Base-by-base conservation (phyloP, 2,888 invertebrate species). In the Eupithecia abbreviata region DNA sequence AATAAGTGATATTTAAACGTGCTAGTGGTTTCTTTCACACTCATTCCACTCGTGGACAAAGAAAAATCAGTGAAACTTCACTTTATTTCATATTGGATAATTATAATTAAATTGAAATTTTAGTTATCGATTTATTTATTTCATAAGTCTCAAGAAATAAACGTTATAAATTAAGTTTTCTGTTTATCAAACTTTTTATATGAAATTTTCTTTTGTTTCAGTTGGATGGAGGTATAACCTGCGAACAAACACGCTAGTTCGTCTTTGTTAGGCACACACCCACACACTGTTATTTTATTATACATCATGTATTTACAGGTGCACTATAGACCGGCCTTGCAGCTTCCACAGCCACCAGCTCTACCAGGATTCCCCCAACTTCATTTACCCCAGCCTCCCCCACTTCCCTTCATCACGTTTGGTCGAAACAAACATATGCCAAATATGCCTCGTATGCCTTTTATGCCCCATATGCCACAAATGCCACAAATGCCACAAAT, bases 201-300 rank as follows among this genome's bases (percentile, higher is more conserved):
- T 30, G 62, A 62, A 4, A 12, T 62, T 42, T 66, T 42, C 18
- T 66, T 79, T 84, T 80, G 77, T 90, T 90, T 30, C 90, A 90
- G 90, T 77, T 85, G 66, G 66, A 42, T 66, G 66, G 15, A 66
- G 66, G 66, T 66, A 66, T 45, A 68, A 18, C 18, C 45, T 86
- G 51, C 30, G 30, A 69, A 30, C 51, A 41, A 47, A 76, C 13
- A 67, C 78, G 73, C 81, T 85, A 85, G 86, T 88, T 89, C 87
- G 88, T 88, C 88, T 88, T 88, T 88, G 85, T 84, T 83, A 76
- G 81, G 85, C 83, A 72, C 85, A 85, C 84, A 75, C 74, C 74
- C 74, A 71, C 85, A 85, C 84, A 75, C 75, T 65, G 69, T 75
- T 71, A 62, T 62, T 62, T 75, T 71, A 62, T 62, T 62, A 62